Base-by-base conservation (phyloP, 2,888 invertebrate genomes). In the Dryobotodes eremita region DNA sequence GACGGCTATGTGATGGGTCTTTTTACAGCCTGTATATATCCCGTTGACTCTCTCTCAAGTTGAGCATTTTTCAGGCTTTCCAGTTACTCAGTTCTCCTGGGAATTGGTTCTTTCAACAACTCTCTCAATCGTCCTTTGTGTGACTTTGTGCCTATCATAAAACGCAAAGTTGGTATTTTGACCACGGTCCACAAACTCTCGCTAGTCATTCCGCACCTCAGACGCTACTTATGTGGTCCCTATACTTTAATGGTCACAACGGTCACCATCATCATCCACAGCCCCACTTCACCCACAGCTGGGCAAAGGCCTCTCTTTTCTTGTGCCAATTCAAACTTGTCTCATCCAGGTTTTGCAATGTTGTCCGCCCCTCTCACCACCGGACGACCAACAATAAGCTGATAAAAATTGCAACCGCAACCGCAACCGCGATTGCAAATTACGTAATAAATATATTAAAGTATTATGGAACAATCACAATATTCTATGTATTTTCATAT, bases 401-500 rank as follows among this genome's bases (percentile, higher is more conserved):
- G 11, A 26, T 13, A 20, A 13, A 6, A 26, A 68, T 48, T 20
- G 4, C 50, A 68, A 50, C 26, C 23, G 8, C 31, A 31, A 53
- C 3, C 10, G 15, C 53, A 31, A 53, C 3, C 10, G 15, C 53
- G 23, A 31, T 31, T 8, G 68, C 20, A 31, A 55, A 26, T 71
- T 62, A 57, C 23, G 26, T 8, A 4, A 72, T 42, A 68, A 53
- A 2, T 7, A 2, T 13, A 48, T 20, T 61, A 48, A 13, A 4
- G 26, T 50, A 53, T 48, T 50, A 48, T 23, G 42, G 0, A 71
- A 70, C 79, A 71, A 46, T 66, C 65, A 36, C 20, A 48, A 17
- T 57, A 46, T 69, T 64, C n/a, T 55, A 66, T 59, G 26, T 78
- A 69, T 71, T 64, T 79, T 69, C 53, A 70, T 55, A n/a, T 73